These are phyloP conservation scores for Agrotis puta DNA, from an alignment of 2,888 invertebrate species.

Conservation along the genomic window DNA sequence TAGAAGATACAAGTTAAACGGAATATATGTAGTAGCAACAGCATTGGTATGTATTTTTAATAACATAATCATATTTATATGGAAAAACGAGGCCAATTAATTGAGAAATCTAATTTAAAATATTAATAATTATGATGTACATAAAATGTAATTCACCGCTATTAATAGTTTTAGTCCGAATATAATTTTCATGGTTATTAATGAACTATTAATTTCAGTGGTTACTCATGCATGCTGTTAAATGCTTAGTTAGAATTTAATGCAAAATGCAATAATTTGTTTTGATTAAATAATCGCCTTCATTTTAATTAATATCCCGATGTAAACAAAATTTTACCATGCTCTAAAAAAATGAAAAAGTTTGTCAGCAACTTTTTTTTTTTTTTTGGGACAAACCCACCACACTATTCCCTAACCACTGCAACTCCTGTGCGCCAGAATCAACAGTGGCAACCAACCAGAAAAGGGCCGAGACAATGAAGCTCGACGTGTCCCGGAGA, in stretches of 20 bases:
- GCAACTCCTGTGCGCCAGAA: too few relatives aligned
- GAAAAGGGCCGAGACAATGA: too few relatives aligned
- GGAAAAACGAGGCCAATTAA: background rate
- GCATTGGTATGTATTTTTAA: background rate
- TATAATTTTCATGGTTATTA: slow-evolving; percentile 38
- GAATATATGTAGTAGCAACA: background rate
- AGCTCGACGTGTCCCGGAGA: too few relatives aligned
- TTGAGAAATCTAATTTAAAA: background rate
- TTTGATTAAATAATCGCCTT: background rate
- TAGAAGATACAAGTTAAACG: slow-evolving; percentile 1
- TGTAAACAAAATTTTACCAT: background rate
- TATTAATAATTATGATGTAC: slow-evolving; percentile 3
- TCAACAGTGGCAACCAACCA: too few relatives aligned
- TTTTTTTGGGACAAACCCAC: too few relatives aligned
- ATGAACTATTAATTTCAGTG: slow-evolving; percentile 9
- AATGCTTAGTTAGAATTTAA: slow-evolving; percentile 10
- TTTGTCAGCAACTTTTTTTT: too few relatives aligned
- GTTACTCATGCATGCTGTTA: slow-evolving; percentile 22
- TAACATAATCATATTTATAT: background rate
- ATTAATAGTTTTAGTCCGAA: slow-evolving; percentile 18
- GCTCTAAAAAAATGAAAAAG: background rate
- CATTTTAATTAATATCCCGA: background rate
- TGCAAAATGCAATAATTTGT: slow-evolving; percentile 23
- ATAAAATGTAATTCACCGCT: slow-evolving; percentile 3
- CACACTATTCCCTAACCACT: too few relatives aligned